These are phyloP conservation scores for Drosophila orena DNA, from an alignment of 1,140 invertebrate genomes.

Conservation along the genomic window DNA sequence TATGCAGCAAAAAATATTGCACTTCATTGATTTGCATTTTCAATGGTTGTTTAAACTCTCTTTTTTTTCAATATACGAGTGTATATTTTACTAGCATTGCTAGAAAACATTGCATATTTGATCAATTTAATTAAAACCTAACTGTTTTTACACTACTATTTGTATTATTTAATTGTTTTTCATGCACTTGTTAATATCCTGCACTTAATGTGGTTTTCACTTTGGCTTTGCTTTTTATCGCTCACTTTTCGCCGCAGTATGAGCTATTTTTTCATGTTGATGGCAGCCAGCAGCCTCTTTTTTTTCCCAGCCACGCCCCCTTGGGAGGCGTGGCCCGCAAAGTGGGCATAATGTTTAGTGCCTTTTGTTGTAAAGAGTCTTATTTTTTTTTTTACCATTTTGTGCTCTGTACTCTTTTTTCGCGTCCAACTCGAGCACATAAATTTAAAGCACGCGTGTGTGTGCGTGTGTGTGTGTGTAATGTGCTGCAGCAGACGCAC, in stretches of 20 bases:
- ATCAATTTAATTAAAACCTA: not conserved
- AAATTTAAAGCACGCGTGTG: no score
- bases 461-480: conserved; percentile 65
- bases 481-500: conserved; percentile 61
- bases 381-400: conserved; percentile 43
- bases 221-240: conserved; percentile 29
- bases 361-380: conserved; percentile 78
- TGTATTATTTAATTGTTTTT: not conserved
- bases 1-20: not conserved
- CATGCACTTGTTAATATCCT: not conserved
- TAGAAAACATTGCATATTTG: not conserved
- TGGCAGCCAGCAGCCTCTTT: conserved; percentile 24
- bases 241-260: conserved; percentile 20
- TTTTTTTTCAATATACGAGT: not conserved
- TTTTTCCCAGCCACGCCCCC: conserved; percentile 1
- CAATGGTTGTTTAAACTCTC: no score
- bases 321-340: conserved; percentile 37
- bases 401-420: conserved; percentile 13
- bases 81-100: not conserved
- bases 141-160: not conserved
- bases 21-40: not conserved
- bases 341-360: conserved; percentile 78
- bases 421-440: conserved; percentile 50
- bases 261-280: conserved; percentile 23
- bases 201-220: conserved; percentile 7